Base-by-base conservation (phyloP, 1,140 invertebrate genomes). In the Heliconius hermathena region DNA sequence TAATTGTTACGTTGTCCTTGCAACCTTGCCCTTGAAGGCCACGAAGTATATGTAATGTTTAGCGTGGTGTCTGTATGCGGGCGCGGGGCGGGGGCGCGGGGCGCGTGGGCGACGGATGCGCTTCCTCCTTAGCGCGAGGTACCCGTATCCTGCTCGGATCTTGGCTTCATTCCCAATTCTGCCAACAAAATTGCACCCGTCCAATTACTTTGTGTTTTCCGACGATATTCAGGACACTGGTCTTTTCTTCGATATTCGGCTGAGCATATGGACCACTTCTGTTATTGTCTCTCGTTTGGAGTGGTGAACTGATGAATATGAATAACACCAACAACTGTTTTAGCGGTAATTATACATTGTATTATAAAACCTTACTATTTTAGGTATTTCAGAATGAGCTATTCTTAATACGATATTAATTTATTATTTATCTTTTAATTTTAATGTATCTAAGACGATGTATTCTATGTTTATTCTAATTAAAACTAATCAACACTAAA, bases 71-170 rank as follows among this genome's bases (percentile, higher is more conserved):
- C 79, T 33, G 9, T 9, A 29, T 38, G 49, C 16, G 73, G 41
- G 71, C 52, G 52, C 52, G 52, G 20, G 52, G 52, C 18, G 76
- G 52, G 73, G 81, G 83, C 82, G 87, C 52, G 52, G 8, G 52
- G 52, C n/a, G 79, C 70, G 83, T 82, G 73, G 81, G 83, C 82
- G 88, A 81, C 90, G 91, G 91, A 92, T 85, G 90, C 88, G 84
- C 88, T 87, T 92, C 91, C 91, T 90, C 84, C 83, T 91, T 89
- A 91, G 79, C 84, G 83, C 85, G 84, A 46, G 86, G 85, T 88
- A 86, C 88, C 89, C 88, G 87, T 87, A 89, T 90, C 90, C 87
- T 89, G 84, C 85, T 71, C 75, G 46, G 84, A 84, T 83, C 87
- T 87, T 88, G 81, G 74, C 29, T 70, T 81, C 80, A 71, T 49